Conservation (phyloP, 2,797 vertebrate species). For the Echiichthys vipera region DNA sequence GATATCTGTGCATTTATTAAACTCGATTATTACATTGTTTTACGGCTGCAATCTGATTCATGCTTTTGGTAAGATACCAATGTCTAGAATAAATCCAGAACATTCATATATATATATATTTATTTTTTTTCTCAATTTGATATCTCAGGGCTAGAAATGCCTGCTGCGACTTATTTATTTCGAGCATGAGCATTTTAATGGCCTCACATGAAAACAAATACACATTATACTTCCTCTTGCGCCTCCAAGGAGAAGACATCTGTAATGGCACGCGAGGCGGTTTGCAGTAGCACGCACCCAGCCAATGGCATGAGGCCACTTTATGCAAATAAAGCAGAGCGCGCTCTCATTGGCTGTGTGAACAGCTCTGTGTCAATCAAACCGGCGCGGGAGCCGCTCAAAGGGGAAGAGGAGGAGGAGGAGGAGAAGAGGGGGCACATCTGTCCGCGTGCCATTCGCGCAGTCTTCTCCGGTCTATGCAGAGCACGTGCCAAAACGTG, state of each 20-base stretch:
- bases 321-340: conserved; percentile 72
- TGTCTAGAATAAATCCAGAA: neutral
- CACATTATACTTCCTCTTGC: conserved; percentile 40
- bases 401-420: conserved; percentile 33
- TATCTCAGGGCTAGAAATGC: neutral
- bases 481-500: conserved; percentile 88
- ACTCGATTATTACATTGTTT: neutral
- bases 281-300: conserved; percentile 80
- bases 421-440: conserved; percentile 51
- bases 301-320: conserved; percentile 82
- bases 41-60: neutral
- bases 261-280: conserved; percentile 89
- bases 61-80: neutral
- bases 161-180: neutral
- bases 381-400: conserved; percentile 68
- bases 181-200: neutral
- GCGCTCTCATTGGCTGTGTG: conserved; percentile 83
- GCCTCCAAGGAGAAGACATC: conserved; percentile 73
- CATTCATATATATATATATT: no score
- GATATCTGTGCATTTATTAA: neutral
- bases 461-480: conserved; percentile 74
- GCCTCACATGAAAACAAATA: conserved; percentile 22
- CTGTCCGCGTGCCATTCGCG: conserved; percentile 83
- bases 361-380: conserved; percentile 84
- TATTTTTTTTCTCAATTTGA: no score